Evolutionary conservation across 1,140 invertebrate species (phyloP).

Genomic region (Contarinia nasturtii): DNA sequence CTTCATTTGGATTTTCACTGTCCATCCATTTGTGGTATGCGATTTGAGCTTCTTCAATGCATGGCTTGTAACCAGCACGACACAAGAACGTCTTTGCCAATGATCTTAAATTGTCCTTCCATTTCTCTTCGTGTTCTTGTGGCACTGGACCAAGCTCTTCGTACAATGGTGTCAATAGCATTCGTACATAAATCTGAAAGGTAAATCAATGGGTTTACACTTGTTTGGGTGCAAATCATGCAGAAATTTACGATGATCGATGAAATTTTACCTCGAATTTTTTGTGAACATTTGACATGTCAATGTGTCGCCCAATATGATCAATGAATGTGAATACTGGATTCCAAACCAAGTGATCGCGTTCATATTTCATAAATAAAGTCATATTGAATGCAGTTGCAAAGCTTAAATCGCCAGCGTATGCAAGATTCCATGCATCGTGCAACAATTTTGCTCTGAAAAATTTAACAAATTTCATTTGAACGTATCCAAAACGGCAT

Average conservation of each 20-base stretch:
- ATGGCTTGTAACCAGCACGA: conserved; percentile 47
- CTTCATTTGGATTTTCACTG: conserved; percentile 41
- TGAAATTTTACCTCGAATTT: conserved; percentile 40
- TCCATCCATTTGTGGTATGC: conserved; percentile 47
- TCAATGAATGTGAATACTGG: conserved; percentile 60
- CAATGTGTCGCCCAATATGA: conserved; percentile 49
- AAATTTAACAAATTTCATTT: background rate
- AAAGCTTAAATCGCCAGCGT: conserved; percentile 52
- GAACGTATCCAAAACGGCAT: background rate
- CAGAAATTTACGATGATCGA: conserved; percentile 1
- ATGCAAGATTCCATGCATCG: conserved; percentile 59
- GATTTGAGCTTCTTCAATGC: conserved; percentile 41
- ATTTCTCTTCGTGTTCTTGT: conserved; percentile 32
- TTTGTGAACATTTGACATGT: conserved; percentile 35
- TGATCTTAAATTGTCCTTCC: conserved; percentile 36
- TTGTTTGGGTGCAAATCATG: too few relatives aligned
- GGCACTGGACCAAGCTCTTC: conserved; percentile 33
- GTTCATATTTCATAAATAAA: conserved; percentile 45
- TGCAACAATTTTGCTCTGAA: conserved; percentile 49
- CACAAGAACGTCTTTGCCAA: conserved; percentile 47
- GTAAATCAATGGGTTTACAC: conserved; percentile 1
- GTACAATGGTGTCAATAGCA: conserved; percentile 41
- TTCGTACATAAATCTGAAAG: conserved; percentile 38
- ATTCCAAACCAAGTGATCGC: conserved; percentile 54
- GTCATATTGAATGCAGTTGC: conserved; percentile 54